These are phyloP conservation scores for Subacronicta megacephala DNA, from an alignment of 2,888 invertebrate species.

Conservation along the genomic window DNA sequence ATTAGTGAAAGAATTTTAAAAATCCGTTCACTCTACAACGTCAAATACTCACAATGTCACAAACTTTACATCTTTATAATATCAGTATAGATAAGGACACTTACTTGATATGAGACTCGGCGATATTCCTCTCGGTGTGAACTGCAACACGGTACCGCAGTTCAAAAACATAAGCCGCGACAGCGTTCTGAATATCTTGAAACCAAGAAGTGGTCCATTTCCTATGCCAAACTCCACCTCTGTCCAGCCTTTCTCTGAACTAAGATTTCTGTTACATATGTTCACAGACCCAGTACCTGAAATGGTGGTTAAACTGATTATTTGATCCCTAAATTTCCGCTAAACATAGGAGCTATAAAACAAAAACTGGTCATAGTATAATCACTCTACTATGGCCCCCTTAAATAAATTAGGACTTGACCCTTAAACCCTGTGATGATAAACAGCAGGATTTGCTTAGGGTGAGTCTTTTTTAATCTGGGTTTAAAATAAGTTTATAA, in stretches of 20 bases:
- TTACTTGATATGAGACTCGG: slow-evolving; percentile 94
- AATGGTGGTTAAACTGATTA: slow-evolving; percentile 44
- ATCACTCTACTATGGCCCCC: too few species aligned
- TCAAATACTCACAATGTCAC: too few species aligned
- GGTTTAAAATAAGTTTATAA: too few species aligned
- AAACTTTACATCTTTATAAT: too few species aligned
- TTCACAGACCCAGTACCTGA: slow-evolving; percentile 93
- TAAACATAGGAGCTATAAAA: too few species aligned
- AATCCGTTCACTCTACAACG: too few species aligned
- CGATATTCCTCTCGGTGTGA: slow-evolving; percentile 93
- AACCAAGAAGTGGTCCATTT: slow-evolving; percentile 93
- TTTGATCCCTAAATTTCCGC: not conserved
- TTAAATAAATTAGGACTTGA: too few species aligned
- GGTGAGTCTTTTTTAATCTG: too few species aligned
- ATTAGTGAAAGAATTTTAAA: too few species aligned
- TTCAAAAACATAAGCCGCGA: slow-evolving; percentile 94
- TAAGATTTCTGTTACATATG: slow-evolving; percentile 93
- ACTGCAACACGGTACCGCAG: slow-evolving; percentile 93
- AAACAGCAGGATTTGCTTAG: too few species aligned
- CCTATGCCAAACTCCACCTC: slow-evolving; percentile 96
- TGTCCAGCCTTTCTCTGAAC: slow-evolving; percentile 96
- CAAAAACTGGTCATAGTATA: too few species aligned
- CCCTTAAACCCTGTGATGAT: too few species aligned
- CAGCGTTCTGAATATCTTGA: slow-evolving; percentile 94
- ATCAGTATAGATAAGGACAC: slow-evolving; percentile 55